phyloP scores from a whole-genome alignment of 1,140 invertebrate species.

The Trinorchestia longiramus region DNA sequence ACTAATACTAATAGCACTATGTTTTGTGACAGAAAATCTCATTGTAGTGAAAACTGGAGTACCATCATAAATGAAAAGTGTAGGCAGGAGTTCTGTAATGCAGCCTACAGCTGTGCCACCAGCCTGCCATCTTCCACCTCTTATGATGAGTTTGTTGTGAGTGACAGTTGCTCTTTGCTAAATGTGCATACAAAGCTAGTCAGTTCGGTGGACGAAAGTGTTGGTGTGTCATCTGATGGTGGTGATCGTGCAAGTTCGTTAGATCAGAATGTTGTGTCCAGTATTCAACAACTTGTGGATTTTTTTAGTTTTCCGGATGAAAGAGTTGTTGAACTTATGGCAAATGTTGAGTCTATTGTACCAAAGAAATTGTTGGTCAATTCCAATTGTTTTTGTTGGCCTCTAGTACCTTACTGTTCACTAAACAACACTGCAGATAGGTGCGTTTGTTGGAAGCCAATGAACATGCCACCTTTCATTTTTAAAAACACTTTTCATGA shows the following conservation, averaged over 20 bases:
- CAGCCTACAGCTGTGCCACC: not conserved
- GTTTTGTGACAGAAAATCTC: not conserved
- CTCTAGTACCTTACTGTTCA: not conserved
- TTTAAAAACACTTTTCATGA: not conserved
- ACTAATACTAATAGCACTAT: not conserved
- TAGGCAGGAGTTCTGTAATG: not conserved
- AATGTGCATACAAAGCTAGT: not conserved
- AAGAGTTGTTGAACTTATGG: not conserved
- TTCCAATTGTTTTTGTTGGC: not conserved
- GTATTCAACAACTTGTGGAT: not conserved
- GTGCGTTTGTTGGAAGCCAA: not conserved
- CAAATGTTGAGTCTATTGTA: not conserved
- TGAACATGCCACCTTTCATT: not conserved
- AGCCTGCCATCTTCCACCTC: not conserved
- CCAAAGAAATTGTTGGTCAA: not conserved
- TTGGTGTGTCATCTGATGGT: not conserved
- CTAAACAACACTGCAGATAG: not conserved
- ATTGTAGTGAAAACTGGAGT: not conserved
- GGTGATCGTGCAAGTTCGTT: not conserved
- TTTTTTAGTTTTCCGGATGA: not conserved
- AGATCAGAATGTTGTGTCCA: not conserved
- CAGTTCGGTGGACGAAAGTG: not conserved
- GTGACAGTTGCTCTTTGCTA: not conserved
- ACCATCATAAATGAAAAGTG: not conserved
- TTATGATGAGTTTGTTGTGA: not conserved